These are phyloP conservation scores for Hippocampus abdominalis DNA, from an alignment of 2,113 vertebrate species.

Conservation along the genomic window DNA sequence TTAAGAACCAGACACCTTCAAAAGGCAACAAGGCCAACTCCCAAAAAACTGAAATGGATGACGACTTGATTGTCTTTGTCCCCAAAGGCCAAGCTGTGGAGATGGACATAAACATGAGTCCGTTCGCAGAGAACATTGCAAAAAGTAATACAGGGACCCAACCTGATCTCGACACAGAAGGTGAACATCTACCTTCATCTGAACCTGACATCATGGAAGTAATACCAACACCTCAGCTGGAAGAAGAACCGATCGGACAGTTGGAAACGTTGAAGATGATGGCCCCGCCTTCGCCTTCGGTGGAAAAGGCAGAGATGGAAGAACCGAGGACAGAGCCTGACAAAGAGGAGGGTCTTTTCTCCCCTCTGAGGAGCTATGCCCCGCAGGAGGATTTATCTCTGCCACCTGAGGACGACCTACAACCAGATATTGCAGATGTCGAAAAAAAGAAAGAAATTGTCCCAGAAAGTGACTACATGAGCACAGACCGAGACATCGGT, in stretches of 20 bases:
- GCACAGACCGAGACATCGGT: neutral
- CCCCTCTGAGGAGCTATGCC: conserved; percentile 58
- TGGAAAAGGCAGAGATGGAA: conserved; percentile 21
- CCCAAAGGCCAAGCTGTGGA: conserved; percentile 62
- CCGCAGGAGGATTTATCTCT: conserved; percentile 61
- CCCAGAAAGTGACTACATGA: conserved; percentile 1
- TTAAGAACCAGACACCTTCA: conserved; percentile 1
- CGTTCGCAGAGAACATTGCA: conserved; percentile 13
- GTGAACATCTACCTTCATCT: conserved; percentile 7
- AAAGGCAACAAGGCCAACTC: conserved; percentile 8
- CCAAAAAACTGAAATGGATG: conserved; percentile 23
- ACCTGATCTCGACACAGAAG: conserved; percentile 20
- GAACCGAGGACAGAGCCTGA: conserved; percentile 19
- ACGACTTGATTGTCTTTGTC: conserved; percentile 52
- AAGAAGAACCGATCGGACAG: conserved; percentile 24
- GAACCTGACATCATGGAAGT: conserved; percentile 6
- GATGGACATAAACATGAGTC: conserved; percentile 56
- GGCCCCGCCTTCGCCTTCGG: conserved; percentile 10
- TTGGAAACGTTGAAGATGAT: neutral
- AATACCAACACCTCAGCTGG: conserved; percentile 9
- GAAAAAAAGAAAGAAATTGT: conserved; percentile 11
- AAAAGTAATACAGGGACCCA: neutral
- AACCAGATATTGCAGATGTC: conserved; percentile 7
- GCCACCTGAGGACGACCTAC: conserved; percentile 16
- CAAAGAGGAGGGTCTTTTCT: conserved; percentile 23